These are phyloP conservation scores for Napeogenes inachia DNA, from an alignment of 2,888 invertebrate genomes.

Conservation along the genomic window DNA sequence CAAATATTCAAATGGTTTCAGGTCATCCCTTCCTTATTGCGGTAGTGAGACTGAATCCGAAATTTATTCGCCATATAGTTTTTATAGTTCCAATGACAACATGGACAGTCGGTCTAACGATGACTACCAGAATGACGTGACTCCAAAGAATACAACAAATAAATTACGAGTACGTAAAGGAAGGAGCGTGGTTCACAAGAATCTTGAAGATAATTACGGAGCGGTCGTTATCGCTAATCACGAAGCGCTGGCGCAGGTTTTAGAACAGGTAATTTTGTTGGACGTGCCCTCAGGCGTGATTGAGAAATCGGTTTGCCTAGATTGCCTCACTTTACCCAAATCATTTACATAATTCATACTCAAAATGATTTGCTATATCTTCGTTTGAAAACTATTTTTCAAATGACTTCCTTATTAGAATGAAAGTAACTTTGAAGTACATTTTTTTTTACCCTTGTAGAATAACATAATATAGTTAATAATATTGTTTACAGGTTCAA, in stretches of 20 bases:
- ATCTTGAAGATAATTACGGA: constrained; percentile 92
- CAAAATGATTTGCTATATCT: too few relatives aligned
- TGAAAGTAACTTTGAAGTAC: too few relatives aligned
- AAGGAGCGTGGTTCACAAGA: constrained; percentile 89
- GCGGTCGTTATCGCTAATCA: constrained; percentile 94
- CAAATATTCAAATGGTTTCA: constrained; percentile 75
- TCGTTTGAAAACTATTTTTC: background rate
- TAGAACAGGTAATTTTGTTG: constrained; percentile 84
- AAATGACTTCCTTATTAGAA: background rate
- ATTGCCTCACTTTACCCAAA: constrained; percentile 7
- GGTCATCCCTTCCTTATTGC: constrained; percentile 87
- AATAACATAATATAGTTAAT: constrained; percentile 2
- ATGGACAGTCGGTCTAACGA: constrained; percentile 65
- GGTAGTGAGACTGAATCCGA: constrained; percentile 91
- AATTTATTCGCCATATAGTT: constrained; percentile 89
- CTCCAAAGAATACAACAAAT: constrained; percentile 74
- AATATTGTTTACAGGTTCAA: constrained; percentile 66
- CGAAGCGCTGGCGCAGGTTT: constrained; percentile 91
- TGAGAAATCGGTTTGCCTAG: constrained; percentile 13
- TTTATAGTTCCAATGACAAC: constrained; percentile 81
- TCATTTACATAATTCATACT: constrained; percentile 1
- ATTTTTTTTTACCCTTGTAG: background rate
- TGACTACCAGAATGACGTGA: constrained; percentile 65
- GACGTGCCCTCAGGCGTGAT: constrained; percentile 15
- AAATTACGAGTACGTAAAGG: constrained; percentile 87